These are phyloP conservation scores for Anoplius nigerrimus DNA, from an alignment of 2,888 invertebrate species.

Conservation along the genomic window DNA sequence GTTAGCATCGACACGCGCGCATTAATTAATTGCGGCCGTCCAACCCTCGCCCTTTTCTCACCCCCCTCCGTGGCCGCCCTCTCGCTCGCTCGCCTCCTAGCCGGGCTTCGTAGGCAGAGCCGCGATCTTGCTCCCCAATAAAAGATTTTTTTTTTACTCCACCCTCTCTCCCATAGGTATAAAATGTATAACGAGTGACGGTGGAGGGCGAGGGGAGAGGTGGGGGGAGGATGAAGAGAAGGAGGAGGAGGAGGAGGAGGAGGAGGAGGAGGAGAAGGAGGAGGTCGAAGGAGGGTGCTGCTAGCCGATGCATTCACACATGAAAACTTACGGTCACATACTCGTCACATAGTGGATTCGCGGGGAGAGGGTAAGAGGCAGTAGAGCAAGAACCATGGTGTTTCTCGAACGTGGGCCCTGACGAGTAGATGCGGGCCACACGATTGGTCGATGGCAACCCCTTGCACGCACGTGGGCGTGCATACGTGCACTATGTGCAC, in stretches of 20 bases:
- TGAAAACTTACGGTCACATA: background rate
- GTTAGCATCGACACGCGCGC: conserved; percentile 57
- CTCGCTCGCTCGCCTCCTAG: conserved; percentile 9
- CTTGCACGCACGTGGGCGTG: conserved; percentile 68
- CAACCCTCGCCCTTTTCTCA: conserved; percentile 25
- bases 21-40: conserved; percentile 53
- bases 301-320: background rate
- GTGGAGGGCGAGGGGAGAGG: conserved; percentile 23
- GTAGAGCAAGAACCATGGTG: conserved; percentile 47
- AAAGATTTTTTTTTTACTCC: conserved; percentile 40
- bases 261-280: background rate
- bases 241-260: conserved; percentile 12
- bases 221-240: conserved; percentile 24
- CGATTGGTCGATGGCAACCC: conserved; percentile 71
- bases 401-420: conserved; percentile 46
- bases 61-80: background rate
- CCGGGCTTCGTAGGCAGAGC: background rate
- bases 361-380: conserved; percentile 40
- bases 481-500: conserved; percentile 59
- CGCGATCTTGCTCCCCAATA: conserved; percentile 43
- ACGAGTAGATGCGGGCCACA: conserved; percentile 61
- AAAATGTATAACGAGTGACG: conserved; percentile 58
- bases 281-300: conserved; percentile 2
- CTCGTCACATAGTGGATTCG: conserved; percentile 17
- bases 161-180: conserved; percentile 31